Base-by-base conservation (phyloP, 1,140 invertebrate genomes). In the Drosophila ficusphila region DNA sequence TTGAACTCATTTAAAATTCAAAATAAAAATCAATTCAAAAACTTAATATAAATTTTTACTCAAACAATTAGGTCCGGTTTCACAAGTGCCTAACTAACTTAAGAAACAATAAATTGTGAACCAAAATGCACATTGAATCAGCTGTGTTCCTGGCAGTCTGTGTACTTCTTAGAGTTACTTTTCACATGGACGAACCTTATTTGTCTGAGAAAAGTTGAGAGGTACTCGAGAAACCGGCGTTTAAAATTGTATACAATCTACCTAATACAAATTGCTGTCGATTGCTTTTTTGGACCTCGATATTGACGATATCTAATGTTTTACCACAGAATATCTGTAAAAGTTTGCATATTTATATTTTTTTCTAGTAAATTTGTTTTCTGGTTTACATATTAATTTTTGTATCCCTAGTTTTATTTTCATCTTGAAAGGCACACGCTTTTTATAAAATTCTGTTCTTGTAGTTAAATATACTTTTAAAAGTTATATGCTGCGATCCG, bases 371-470 rank as follows among this genome's bases (percentile, higher is more conserved):
- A 47, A 67, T 71, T 53, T 72, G 48, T 67, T 79, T 62, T 68
- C 53, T 56, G 14, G 42, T 34, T 62, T 52, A 38, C 29, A 49
- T 21, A 29, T 49, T 36, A 16, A 38, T 64, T 60, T 38, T 83
- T 82, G 54, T 79, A 76, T 86, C 61, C 72, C 68, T 86, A 86
- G 76, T 74, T 76, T 69, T 68, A 42, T 65, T 76, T 86, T 53
- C 47, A 76, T 68, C 47, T 65, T 74, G 41, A 79, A 85, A 85
- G 81, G 81, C 81, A 85, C 81, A 73, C 78, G 81, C 81, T 76
- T 85, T 86, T 52, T 86, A 76, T 81, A 79, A 85, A 85, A 85
- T 86, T 85, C 72, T 65, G 67, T 69, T 85, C 69, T 65, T 86
- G 44, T 54, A 38, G 52, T 79, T 75, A 62, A 48, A 81, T 76